Conservation (phyloP, 2,797 vertebrate species). For the Cyclura pinguis region DNA sequence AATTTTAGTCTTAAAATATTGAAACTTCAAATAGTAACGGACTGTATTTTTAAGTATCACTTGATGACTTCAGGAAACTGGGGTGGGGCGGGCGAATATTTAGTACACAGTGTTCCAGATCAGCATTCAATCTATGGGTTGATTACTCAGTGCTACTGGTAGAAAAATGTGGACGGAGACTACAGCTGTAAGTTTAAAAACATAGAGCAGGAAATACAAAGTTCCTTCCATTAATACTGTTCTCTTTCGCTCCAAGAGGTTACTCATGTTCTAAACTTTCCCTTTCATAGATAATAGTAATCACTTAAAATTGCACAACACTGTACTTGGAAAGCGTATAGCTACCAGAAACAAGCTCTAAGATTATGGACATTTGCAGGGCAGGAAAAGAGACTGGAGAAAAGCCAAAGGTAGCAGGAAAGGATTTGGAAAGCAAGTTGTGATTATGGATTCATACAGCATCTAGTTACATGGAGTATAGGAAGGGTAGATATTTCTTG, state of each 20-base stretch:
- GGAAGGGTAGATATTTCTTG: background rate
- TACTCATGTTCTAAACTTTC: slow-evolving; percentile 20
- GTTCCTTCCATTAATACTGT: slow-evolving; percentile 28
- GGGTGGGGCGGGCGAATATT: slow-evolving; percentile 47
- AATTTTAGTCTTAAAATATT: slow-evolving; percentile 76
- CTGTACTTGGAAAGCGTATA: background rate
- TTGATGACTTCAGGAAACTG: slow-evolving; percentile 65
- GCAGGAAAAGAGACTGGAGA: background rate
- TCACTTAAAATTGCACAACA: background rate
- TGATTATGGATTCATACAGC: background rate
- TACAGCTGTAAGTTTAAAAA: slow-evolving; percentile 39
- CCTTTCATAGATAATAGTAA: background rate
- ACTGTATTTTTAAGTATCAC: slow-evolving; percentile 65
- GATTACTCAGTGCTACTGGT: slow-evolving; percentile 61
- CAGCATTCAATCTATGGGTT: slow-evolving; percentile 46
- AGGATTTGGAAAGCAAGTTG: background rate
- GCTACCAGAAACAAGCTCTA: background rate
- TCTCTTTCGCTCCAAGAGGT: slow-evolving; percentile 31
- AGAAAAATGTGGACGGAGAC: background rate
- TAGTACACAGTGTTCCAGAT: slow-evolving; percentile 74
- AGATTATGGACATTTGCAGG: background rate
- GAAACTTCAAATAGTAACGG: slow-evolving; percentile 66
- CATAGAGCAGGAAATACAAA: slow-evolving; percentile 65
- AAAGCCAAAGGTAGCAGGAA: background rate
- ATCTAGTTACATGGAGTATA: background rate